Evolutionary conservation across 1,140 invertebrate species (phyloP).

Genomic region (Pentalonia nigronervosa): DNA sequence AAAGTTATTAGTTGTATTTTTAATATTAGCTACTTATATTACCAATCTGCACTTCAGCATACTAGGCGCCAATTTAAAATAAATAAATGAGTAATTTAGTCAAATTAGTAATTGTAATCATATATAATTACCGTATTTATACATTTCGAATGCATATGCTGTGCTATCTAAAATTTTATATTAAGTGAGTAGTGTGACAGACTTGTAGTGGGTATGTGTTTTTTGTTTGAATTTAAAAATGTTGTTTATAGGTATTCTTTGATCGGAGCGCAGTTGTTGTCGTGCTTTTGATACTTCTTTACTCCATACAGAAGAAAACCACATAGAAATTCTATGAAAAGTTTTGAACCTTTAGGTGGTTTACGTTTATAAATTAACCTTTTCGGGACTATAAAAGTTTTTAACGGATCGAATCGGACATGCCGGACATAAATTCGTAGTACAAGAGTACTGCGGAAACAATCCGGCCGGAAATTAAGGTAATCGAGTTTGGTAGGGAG

Average conservation of each 20-base stretch:
- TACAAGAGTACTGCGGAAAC: slow-evolving; percentile 46
- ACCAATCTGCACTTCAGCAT: too few relatives aligned
- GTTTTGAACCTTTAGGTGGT: slow-evolving; percentile 21
- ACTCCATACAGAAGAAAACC: background rate
- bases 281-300: background rate
- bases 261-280: background rate
- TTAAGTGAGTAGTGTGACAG: background rate
- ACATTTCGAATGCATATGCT: background rate
- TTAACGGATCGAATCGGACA: slow-evolving; percentile 53
- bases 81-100: too few relatives aligned
- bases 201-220: background rate
- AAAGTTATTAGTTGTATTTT: too few relatives aligned
- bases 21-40: too few relatives aligned
- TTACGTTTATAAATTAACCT: slow-evolving; percentile 52
- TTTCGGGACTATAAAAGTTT: slow-evolving; percentile 30
- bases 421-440: slow-evolving; percentile 50
- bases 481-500: slow-evolving; percentile 50
- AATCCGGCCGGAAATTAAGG: slow-evolving; percentile 55
- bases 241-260: background rate
- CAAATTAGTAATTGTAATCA: too few relatives aligned
- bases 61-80: too few relatives aligned
- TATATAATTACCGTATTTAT: too few relatives aligned
- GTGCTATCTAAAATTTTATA: background rate
- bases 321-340: slow-evolving; percentile 13
- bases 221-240: background rate